Base-by-base conservation (phyloP, 1,140 invertebrate species). In the Dendroctonus ponderosae region DNA sequence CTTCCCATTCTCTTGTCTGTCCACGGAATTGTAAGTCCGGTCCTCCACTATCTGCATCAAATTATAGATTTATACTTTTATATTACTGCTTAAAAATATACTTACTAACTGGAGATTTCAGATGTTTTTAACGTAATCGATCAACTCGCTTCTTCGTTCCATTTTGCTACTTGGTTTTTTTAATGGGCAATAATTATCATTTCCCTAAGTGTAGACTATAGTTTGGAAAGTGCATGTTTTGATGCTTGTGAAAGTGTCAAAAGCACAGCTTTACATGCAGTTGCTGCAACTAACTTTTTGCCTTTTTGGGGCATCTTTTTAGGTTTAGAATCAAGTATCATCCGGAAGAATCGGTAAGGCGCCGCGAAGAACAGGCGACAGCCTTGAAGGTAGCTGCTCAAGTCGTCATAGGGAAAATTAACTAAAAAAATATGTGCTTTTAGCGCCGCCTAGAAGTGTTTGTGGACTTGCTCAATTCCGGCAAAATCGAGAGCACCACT, bases 241-340 rank as follows among this genome's bases (percentile, higher is more conserved):
- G 54, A 57, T 57, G 54, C 8, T 5, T 57, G 54, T 9, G 5
- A 8, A 41, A n/a, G n/a, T 57, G 8, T 57, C 14, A 11, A 57
- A 42, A 42, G 8, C n/a, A 12, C 12, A 8, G 6, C 11, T 41
- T 42, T 26, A 26, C 26, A 26, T 26, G 26, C 26, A 26, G 26
- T 26, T 26, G 26, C 26, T 26, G 26, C 26, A 37, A 49, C n/a
- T 59, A 59, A 48, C 5, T 63, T 63, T 63, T 0, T 49, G n/a
- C 7, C 12, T 15, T 54, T 44, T 63, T 52, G 5, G 8, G 38
- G 49, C 8, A 43, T 68, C 40, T 71, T 75, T 81, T 52, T 80
- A 99, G 97, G 97, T 99, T 99, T 84, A 96, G 97, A 81, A 88
- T 93, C 69, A 99, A 99, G 82, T 99, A 99, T 79, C 96, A 99